A percentile compares a stretch with the other conserved stretches of the same genome.
phyloP scores from a whole-genome alignment of 1,140 invertebrate genomes.

The Lerema accius region DNA sequence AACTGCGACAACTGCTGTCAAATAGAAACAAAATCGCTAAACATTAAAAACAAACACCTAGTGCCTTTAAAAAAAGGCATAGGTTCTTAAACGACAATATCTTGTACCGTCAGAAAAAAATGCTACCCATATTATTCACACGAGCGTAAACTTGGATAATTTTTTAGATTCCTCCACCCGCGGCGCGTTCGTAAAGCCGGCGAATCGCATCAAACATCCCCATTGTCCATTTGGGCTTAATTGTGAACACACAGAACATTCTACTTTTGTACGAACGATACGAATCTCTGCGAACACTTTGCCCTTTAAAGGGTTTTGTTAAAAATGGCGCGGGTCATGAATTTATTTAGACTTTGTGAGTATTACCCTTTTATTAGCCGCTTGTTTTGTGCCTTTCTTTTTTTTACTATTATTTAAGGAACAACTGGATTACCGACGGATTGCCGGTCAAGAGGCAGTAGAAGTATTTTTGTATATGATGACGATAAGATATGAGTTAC shows the following conservation, averaged over 20 bases:
- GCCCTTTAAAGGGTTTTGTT: slow-evolving; percentile 4
- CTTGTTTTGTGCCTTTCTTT: no score
- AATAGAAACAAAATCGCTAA: no score
- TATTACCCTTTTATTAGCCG: no score
- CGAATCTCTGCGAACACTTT: neutral
- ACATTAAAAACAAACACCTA: no score
- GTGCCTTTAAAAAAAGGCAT: no score
- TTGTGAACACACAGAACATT: slow-evolving; percentile 5
- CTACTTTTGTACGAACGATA: slow-evolving; percentile 2
- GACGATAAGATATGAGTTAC: no score
- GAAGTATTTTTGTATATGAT: no score
- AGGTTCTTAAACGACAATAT: no score
- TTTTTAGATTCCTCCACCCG: neutral
- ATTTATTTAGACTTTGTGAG: neutral
- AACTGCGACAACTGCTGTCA: no score
- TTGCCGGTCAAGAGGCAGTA: no score
- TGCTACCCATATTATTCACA: neutral
- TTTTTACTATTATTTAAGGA: no score
- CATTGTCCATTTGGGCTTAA: slow-evolving; percentile 1
- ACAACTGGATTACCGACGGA: no score
- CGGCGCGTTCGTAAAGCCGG: neutral
- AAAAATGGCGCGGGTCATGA: slow-evolving; percentile 1
- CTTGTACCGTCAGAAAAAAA: neutral
- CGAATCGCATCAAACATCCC: neutral
- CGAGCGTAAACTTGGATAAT: neutral